A percentile compares a stretch with the other conserved stretches of the same genome.
Conservation (phyloP, 92 coral and sea anemone species). For the Paragorgia papillata region DNA sequence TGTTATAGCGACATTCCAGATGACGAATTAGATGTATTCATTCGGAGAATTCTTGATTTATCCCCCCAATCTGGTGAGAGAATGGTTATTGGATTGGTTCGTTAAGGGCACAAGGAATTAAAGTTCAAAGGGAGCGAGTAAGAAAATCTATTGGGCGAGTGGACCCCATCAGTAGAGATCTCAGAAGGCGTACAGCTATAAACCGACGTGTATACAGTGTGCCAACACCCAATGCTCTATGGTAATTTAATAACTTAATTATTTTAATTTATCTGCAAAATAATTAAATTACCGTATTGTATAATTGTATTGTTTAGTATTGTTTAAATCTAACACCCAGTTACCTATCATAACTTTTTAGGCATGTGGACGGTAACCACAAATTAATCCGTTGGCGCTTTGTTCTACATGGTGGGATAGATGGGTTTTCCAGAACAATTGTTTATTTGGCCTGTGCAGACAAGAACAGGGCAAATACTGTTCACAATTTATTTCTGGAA, state of each 20-base stretch:
- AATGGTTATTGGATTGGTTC: constrained; percentile 47
- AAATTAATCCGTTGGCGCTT: constrained; percentile 31
- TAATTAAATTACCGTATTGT: no score
- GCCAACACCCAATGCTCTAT: constrained; percentile 39
- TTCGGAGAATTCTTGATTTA: background rate
- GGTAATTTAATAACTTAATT: no score
- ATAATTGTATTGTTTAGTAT: no score
- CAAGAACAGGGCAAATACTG: constrained; percentile 35
- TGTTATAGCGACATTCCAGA: background rate
- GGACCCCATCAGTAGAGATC: constrained; percentile 38
- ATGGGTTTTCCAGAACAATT: constrained; percentile 34
- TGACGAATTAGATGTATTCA: no score
- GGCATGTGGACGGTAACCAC: constrained; percentile 41
- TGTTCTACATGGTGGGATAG: constrained; percentile 23
- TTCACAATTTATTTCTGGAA: constrained; percentile 3
- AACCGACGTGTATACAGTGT: constrained; percentile 13
- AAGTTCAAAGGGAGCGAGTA: constrained; percentile 40
- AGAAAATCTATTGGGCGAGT: constrained; percentile 29
- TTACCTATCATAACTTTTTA: no score
- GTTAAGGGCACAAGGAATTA: constrained; percentile 25
- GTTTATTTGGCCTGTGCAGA: constrained; percentile 26
- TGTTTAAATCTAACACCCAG: no score
- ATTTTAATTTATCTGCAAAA: no score
- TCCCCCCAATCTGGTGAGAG: constrained; percentile 38
- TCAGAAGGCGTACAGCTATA: constrained; percentile 32